Evolutionary conservation across 2,797 vertebrate species (phyloP), one percentile per base, ranked within the genome.

Genomic region (Picus viridis): DNA sequence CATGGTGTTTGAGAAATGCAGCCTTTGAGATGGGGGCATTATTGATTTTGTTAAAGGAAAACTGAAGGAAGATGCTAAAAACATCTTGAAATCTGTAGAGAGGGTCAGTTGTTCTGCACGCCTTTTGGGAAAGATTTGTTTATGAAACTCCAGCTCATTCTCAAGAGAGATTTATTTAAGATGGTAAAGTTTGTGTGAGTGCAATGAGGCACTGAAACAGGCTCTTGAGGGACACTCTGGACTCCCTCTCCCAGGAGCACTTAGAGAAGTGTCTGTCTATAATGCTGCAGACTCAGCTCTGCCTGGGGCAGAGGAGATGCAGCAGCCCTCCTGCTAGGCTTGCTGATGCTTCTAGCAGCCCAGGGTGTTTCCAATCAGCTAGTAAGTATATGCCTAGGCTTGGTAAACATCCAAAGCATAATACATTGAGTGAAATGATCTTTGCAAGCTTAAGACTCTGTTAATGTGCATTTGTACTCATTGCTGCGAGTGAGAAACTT

Each of bases 361-460:
- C 19, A 7, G 12, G 10, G 10, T 45, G 14, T 51, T 90, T 59
- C 27, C 49, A 56, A 0, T 41, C 39, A 39, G 12, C 0, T 2
- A 45, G 10, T 16, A 78, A 69, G 34, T 41, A 9, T 14, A 15
- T 5, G 7, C 30, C 16, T 11, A 72, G 36, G 3, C 41, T 84
- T 62, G 51, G 16, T 43, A 22, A 29, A 7, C 27, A 36, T 53
- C 6, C 56, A 68, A 30, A 73, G 58, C 62, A 27, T 2, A 59
- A 68, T 47, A 58, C 39, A n/a, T 30, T 41, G 36, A 75, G 19
- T 17, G 12, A 71, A 88, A 41, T 6, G 3, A 4, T 24, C n/a
- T 88, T 80, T 71, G 41, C 32, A 71, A 68, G 8, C 1, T 1
- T 29, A 45, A 63, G 12, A 10, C 4, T 82, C 41, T 45, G 41